A percentile compares a stretch with the other conserved stretches of the same genome.
Conservation (phyloP, 37 sponge, comb jelly and placozoan genomes). For the Tethya wilhelma region DNA sequence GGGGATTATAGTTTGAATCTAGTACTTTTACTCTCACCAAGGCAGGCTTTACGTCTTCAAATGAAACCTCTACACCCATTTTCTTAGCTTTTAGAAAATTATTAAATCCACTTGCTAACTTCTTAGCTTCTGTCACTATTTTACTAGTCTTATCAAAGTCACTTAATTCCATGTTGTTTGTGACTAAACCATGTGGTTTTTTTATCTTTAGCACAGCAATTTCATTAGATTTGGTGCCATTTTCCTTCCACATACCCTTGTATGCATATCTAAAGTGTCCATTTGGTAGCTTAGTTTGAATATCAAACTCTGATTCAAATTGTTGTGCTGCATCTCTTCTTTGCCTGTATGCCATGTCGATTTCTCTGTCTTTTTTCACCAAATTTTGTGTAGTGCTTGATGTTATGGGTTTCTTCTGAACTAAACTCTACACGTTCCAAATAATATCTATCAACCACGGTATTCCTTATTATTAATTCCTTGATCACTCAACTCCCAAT, state of each 20-base stretch:
- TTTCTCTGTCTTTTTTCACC: too few relatives aligned
- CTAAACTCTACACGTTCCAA: too few relatives aligned
- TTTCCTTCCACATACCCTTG: slow-evolving; percentile 37
- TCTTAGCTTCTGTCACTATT: slow-evolving; percentile 20
- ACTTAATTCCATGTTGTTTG: too few relatives aligned
- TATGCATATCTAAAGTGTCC: slow-evolving; percentile 49
- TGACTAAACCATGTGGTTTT: slow-evolving; percentile 37
- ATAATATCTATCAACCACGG: too few relatives aligned
- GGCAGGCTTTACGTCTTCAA: slow-evolving; percentile 15
- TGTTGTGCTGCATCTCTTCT: too few relatives aligned
- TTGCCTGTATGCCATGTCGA: too few relatives aligned
- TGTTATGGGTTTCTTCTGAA: too few relatives aligned
- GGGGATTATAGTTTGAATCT: neutral
- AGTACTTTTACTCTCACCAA: neutral
- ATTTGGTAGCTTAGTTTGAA: slow-evolving; percentile 45
- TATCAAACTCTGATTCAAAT: too few relatives aligned
- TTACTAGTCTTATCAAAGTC: slow-evolving; percentile 41
- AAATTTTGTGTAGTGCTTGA: too few relatives aligned
- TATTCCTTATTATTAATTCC: too few relatives aligned
- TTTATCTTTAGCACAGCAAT: slow-evolving; percentile 41
- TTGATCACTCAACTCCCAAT: too few relatives aligned
- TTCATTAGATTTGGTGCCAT: slow-evolving; percentile 4
- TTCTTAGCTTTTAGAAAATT: neutral
- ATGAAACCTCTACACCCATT: slow-evolving; percentile 29
- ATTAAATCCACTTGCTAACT: slow-evolving; percentile 46